phyloP scores from a whole-genome alignment of 2,113 vertebrate genomes.

The Conger conger region DNA sequence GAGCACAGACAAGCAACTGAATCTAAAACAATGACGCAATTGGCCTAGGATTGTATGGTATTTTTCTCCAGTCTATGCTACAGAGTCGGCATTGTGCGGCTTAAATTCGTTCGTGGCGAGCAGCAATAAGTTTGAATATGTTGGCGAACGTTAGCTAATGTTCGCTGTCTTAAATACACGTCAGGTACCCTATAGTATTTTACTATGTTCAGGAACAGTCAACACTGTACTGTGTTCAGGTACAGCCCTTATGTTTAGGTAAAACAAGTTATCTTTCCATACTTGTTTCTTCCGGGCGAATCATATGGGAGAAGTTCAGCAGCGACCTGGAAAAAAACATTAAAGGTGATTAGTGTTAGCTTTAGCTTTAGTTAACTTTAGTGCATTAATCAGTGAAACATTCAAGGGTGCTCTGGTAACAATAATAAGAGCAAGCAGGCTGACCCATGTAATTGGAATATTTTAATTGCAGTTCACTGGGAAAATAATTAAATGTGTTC shows the following conservation, averaged over 20 bases:
- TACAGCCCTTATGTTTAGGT: background rate
- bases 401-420: constrained; percentile 43
- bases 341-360: background rate
- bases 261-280: constrained; percentile 15
- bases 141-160: too few species aligned
- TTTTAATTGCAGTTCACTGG: constrained; percentile 44
- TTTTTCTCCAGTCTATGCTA: too few species aligned
- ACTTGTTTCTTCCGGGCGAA: background rate
- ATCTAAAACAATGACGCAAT: too few species aligned
- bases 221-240: background rate
- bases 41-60: too few species aligned
- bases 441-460: constrained; percentile 40
- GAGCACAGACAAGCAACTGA: too few species aligned
- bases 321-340: constrained; percentile 56
- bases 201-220: too few species aligned
- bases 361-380: background rate
- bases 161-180: too few species aligned
- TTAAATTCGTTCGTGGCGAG: too few species aligned
- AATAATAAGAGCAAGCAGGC: constrained; percentile 61
- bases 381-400: constrained; percentile 37
- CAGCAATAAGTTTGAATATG: too few species aligned
- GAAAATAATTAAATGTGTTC: too few species aligned
- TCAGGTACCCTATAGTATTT: too few species aligned
- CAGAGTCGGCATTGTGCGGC: too few species aligned
- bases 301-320: constrained; percentile 34